phyloP scores from a whole-genome alignment of 53 echinoderm and acorn worm species.

The Stichopus horrens region DNA sequence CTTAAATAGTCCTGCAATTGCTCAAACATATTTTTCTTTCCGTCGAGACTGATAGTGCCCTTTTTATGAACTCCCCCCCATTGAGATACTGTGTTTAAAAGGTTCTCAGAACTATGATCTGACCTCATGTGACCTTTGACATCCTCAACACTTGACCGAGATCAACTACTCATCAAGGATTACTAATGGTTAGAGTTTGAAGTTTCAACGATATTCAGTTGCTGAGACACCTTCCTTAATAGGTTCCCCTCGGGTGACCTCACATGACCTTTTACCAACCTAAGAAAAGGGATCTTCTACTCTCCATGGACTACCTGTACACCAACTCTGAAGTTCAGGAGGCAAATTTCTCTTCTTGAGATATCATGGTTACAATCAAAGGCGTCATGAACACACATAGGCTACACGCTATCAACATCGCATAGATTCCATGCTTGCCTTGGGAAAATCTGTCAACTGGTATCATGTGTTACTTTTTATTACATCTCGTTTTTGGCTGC shows the following conservation, averaged over 20 bases:
- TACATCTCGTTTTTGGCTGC: too few species aligned
- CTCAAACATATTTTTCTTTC: too few species aligned
- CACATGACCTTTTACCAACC: too few species aligned
- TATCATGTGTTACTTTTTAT: too few species aligned
- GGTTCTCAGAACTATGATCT: not conserved
- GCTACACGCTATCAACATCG: not conserved
- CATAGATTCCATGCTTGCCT: not conserved
- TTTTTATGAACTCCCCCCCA: not conserved
- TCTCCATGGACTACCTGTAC: not conserved
- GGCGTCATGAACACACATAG: constrained; percentile 3
- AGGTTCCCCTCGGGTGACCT: not conserved
- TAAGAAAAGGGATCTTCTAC: too few species aligned
- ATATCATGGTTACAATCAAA: not conserved
- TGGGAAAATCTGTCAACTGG: too few species aligned
- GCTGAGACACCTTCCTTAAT: too few species aligned
- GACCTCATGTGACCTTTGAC: not conserved
- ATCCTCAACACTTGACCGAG: not conserved
- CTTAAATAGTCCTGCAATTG: too few species aligned
- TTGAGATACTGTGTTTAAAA: not conserved
- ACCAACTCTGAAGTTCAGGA: not conserved
- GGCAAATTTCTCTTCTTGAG: not conserved
- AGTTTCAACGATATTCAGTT: too few species aligned
- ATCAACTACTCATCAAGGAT: not conserved
- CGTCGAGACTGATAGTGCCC: too few species aligned
- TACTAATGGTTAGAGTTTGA: not conserved